Percentiles rank a stretch among this genome's conserved stretches.
phyloP scores from a whole-genome alignment of 2,888 invertebrate species.

The Lysandra coridon region DNA sequence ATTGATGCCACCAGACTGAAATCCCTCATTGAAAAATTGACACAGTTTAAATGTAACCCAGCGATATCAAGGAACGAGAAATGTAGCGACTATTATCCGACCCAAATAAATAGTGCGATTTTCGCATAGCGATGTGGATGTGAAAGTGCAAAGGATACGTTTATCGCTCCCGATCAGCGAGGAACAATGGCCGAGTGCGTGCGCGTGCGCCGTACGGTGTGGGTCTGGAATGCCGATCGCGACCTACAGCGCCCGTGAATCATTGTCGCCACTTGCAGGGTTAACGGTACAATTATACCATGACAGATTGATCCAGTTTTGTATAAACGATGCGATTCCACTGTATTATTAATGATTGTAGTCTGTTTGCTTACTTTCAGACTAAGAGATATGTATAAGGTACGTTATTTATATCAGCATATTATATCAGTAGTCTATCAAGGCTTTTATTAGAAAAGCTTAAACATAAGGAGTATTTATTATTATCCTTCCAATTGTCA shows the following conservation, averaged over 20 bases:
- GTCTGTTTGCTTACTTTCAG: neutral
- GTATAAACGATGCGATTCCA: neutral
- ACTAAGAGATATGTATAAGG: too few relatives aligned
- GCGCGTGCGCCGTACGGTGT: neutral
- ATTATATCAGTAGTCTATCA: too few relatives aligned
- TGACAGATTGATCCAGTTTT: neutral
- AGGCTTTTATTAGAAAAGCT: too few relatives aligned
- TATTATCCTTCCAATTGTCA: too few relatives aligned
- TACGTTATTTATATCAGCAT: too few relatives aligned
- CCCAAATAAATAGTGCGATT: neutral
- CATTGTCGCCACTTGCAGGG: constrained; percentile 35
- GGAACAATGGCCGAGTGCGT: neutral
- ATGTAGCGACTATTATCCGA: neutral
- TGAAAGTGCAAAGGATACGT: constrained; percentile 2
- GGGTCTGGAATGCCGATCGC: constrained; percentile 4
- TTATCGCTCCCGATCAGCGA: neutral
- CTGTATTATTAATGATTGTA: neutral
- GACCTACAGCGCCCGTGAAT: constrained; percentile 33
- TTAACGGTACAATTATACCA: constrained; percentile 16
- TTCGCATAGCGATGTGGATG: neutral
- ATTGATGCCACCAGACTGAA: neutral
- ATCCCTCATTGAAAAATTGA: too few relatives aligned
- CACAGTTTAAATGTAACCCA: too few relatives aligned
- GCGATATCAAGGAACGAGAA: too few relatives aligned
- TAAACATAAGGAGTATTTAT: too few relatives aligned